Percentiles rank a stretch among this genome's conserved stretches.
phyloP scores from a whole-genome alignment of 2,113 vertebrate species.

The Tupaia tana region DNA sequence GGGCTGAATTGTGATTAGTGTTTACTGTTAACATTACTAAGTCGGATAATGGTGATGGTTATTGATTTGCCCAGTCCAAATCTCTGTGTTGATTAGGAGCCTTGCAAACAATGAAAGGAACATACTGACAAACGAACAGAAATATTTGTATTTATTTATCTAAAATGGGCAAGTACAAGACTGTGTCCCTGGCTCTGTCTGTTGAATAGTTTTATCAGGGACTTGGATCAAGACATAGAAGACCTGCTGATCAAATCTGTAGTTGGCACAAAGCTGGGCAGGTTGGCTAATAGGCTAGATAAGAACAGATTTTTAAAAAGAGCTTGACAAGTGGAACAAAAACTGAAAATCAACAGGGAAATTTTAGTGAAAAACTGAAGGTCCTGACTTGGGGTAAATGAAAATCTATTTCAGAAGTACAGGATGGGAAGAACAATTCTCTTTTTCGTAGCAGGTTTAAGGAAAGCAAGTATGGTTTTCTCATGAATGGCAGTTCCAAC shows the following conservation, averaged over 20 bases:
- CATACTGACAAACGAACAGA: not conserved
- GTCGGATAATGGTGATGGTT: slow-evolving; percentile 39
- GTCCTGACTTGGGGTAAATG: slow-evolving; percentile 34
- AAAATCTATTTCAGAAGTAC: not conserved
- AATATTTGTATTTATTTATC: slow-evolving; percentile 52
- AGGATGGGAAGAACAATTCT: not conserved
- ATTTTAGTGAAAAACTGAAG: slow-evolving; percentile 63
- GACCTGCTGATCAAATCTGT: slow-evolving; percentile 64
- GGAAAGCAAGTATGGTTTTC: not conserved
- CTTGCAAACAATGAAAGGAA: not conserved
- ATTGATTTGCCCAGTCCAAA: slow-evolving; percentile 28
- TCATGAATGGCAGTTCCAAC: not conserved
- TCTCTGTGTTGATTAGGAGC: slow-evolving; percentile 37
- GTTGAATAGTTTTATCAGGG: slow-evolving; percentile 57
- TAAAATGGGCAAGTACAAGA: slow-evolving; percentile 39
- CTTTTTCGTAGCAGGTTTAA: not conserved
- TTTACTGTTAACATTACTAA: slow-evolving; percentile 38
- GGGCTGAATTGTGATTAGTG: slow-evolving; percentile 29
- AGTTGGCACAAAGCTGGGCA: slow-evolving; percentile 52
- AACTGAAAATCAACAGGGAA: slow-evolving; percentile 57
- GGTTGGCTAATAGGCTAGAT: slow-evolving; percentile 53
- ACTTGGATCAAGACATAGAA: slow-evolving; percentile 66
- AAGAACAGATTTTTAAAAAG: slow-evolving; percentile 61
- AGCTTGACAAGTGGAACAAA: slow-evolving; percentile 68
- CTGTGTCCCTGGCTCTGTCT: slow-evolving; percentile 12